Percentiles rank a stretch among this genome's conserved stretches.
Evolutionary conservation across 2,797 vertebrate species (phyloP).

Genomic region (Chaetophractus vellerosus): DNA sequence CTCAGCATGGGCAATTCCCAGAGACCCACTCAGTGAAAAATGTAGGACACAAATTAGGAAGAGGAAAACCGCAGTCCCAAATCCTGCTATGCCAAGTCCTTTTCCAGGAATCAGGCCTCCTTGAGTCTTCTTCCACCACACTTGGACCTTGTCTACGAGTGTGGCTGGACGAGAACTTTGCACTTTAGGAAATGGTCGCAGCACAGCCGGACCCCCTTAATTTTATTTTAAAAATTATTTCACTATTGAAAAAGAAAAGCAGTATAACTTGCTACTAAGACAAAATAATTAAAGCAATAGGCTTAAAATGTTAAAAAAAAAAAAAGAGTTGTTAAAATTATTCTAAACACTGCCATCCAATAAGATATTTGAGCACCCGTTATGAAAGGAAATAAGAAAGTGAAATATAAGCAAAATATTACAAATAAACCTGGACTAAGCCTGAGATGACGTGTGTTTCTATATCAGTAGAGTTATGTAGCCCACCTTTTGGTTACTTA

Average conservation of each 20-base stretch:
- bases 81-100: too few species aligned
- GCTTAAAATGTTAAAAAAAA: neutral
- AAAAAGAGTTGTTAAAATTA: conserved; percentile 27
- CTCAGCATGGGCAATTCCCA: too few species aligned
- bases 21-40: too few species aligned
- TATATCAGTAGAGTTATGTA: neutral
- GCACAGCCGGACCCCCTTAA: too few species aligned
- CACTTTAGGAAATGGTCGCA: too few species aligned
- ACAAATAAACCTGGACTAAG: neutral
- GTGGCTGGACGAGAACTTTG: too few species aligned
- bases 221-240: conserved; percentile 8
- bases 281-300: neutral
- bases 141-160: too few species aligned
- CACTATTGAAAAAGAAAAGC: neutral
- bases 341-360: neutral
- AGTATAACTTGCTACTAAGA: conserved; percentile 2
- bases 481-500: neutral
- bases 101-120: too few species aligned
- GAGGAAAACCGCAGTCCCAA: too few species aligned
- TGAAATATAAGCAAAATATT: neutral
- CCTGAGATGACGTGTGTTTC: neutral
- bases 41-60: too few species aligned
- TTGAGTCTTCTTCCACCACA: too few species aligned
- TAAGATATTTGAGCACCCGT: neutral
- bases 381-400: neutral